phyloP scores from a whole-genome alignment of 2,888 invertebrate species.

The Deilephila porcellus region DNA sequence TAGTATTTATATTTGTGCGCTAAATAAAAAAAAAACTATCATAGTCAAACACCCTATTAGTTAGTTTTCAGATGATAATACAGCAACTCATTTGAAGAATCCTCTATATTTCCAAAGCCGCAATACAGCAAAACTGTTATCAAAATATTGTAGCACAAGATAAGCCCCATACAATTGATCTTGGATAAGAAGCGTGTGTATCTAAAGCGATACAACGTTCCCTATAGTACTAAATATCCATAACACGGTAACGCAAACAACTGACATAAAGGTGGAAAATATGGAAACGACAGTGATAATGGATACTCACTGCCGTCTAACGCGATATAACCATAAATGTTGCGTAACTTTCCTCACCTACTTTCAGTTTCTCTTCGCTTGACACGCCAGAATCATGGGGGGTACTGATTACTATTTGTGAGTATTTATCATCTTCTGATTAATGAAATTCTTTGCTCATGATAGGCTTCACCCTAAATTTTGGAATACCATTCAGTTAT shows the following conservation, averaged over 20 bases:
- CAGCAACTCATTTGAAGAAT: too few species aligned
- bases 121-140: not conserved
- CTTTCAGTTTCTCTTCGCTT: not conserved
- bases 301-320: slow-evolving; percentile 24
- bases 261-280: slow-evolving; percentile 26
- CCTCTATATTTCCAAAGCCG: too few species aligned
- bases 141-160: not conserved
- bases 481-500: too few species aligned
- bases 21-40: too few species aligned
- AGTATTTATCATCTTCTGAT: slow-evolving; percentile 21
- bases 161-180: too few species aligned
- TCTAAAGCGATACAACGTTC: slow-evolving; percentile 19
- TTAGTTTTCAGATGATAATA: too few species aligned
- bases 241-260: slow-evolving; percentile 24
- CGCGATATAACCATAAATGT: slow-evolving; percentile 13
- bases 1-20: too few species aligned
- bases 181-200: slow-evolving; percentile 4
- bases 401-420: slow-evolving; percentile 35
- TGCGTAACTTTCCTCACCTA: not conserved
- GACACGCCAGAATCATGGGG: slow-evolving; percentile 4
- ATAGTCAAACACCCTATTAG: too few species aligned
- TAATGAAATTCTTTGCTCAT: too few species aligned
- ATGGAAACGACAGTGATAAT: slow-evolving; percentile 28
- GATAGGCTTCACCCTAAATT: too few species aligned
- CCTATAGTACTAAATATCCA: slow-evolving; percentile 20